Evolutionary conservation across 2,888 invertebrate species (phyloP), one percentile per base, ranked within the genome.

Genomic region (Gibbula magus): DNA sequence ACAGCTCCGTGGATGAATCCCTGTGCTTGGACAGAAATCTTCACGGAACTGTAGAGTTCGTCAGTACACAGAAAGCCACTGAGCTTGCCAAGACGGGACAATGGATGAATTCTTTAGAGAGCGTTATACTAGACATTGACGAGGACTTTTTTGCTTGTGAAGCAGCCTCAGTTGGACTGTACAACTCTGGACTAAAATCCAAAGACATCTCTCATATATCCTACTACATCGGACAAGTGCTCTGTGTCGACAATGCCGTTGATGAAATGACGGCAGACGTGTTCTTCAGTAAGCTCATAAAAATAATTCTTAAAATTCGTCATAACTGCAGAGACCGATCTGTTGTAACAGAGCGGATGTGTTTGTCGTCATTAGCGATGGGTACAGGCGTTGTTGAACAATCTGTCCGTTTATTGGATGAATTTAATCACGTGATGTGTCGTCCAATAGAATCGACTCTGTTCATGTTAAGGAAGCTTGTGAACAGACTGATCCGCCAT

Each of bases 131-230:
- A 13, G 90, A 90, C 79, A 87, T 90, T 45, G 90, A 90, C 73
- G 89, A 90, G 76, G 89, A 90, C 82, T 89, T 81, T 77, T 89
- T 84, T 67, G 90, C 88, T 0, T 90, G 89, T 75, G 87, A 87
- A 73, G 87, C 87, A 67, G 88, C 87, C 32, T 81, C 86, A 7
- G 78, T 84, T 67, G 84, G 86, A 10, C 75, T 89, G 20, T 78
- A 87, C 25, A 81, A 86, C n/a, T 78, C 81, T 0, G 87, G 87
- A 7, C 53, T 88, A 0, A 79, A 82, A 4, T 53, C 83, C 51
- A 52, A 79, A 20, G 77, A 76, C 7, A 76, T 88, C 0, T 70
- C 82, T 7, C 51, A 78, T 18, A 67, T 90, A 35, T 85, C 87
- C 35, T 79, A 79, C 45, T 70, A 85, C 1, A 73, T 89, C 8